Evolutionary conservation across 2,113 vertebrate species (phyloP), one percentile per base, ranked within the genome.

Genomic region (Podiceps cristatus): DNA sequence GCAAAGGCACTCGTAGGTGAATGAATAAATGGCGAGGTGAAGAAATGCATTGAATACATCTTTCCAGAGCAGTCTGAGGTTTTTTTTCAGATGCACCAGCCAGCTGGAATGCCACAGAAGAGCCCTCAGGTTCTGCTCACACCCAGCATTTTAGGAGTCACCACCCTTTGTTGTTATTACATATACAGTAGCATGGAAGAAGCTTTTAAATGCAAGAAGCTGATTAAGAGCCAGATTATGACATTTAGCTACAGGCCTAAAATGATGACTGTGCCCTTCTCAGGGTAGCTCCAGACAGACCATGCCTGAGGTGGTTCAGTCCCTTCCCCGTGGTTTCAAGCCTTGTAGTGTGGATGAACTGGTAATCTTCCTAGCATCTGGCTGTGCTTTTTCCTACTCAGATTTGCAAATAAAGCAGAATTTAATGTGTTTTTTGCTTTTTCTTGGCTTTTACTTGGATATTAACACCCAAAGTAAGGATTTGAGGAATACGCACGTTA

Each of bases 51-150:
- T 11, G 5, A 66, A 66, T 55, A 7, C 9, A 16, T 45, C 67
- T 77, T 87, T 71, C 68, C 58, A 60, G 45, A 91, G 72, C 35
- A 93, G 59, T 50, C 64, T 67, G 45, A 88, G 55, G 59, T 94
- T 97, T 88, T 28, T n/a, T 77, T 56, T 86, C 72, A 78, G 58
- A 89, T 56, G 25, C 81, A 56, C 66, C 88, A 96, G 83, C 73
- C 86, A 85, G 49, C 11, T 88, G 64, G 27, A 92, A 77, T 42
- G 90, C 19, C 55, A 87, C 5, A 1, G 22, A 82, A 85, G 42
- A 69, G 42, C 76, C 91, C 62, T 91, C 49, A 87, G 86, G 80
- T 91, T 93, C 76, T 82, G 19, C 69, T 92, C 83, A 92, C 74
- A 76, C 79, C 76, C 77, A 79, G 18, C 0, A 0, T 74, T 93